Conservation (phyloP, 2,797 vertebrate genomes). For the Acipenser transmontanus region DNA sequence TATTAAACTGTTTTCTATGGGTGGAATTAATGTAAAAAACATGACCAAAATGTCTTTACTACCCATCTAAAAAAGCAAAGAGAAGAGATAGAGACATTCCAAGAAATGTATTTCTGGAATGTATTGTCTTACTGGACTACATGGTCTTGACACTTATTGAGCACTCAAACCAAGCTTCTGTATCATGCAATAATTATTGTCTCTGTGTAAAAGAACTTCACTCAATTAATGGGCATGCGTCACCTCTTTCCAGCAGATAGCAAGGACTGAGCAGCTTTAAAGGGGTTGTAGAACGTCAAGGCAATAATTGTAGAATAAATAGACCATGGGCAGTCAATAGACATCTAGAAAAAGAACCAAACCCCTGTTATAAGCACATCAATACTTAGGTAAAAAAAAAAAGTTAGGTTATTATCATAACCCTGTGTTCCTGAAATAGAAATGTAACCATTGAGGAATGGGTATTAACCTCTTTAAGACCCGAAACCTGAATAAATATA, state of each 20-base stretch:
- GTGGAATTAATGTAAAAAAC: too few species aligned
- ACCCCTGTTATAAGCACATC: not conserved
- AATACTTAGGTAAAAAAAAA: not conserved
- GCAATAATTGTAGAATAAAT: conserved; percentile 92
- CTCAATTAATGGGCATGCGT: too few species aligned
- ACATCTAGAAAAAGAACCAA: conserved; percentile 64
- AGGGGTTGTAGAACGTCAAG: conserved; percentile 90
- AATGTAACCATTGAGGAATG: not conserved
- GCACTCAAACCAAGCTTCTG: too few species aligned
- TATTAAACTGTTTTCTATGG: too few species aligned
- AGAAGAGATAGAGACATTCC: too few species aligned
- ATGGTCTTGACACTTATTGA: too few species aligned
- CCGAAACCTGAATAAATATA: too few species aligned
- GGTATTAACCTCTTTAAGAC: not conserved
- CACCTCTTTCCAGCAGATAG: conserved; percentile 88
- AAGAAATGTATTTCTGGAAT: too few species aligned
- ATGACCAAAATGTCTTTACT: too few species aligned
- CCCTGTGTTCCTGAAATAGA: not conserved
- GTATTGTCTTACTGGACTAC: too few species aligned
- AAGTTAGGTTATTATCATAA: not conserved
- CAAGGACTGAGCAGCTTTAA: conserved; percentile 83
- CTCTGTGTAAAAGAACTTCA: too few species aligned
- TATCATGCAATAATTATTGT: not conserved
- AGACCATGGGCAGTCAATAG: conserved; percentile 95
- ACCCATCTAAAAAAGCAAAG: too few species aligned